A percentile compares a stretch with the other conserved stretches of the same genome.
Evolutionary conservation across 2,888 invertebrate species (phyloP).

Genomic region (Drosophila lutescens): DNA sequence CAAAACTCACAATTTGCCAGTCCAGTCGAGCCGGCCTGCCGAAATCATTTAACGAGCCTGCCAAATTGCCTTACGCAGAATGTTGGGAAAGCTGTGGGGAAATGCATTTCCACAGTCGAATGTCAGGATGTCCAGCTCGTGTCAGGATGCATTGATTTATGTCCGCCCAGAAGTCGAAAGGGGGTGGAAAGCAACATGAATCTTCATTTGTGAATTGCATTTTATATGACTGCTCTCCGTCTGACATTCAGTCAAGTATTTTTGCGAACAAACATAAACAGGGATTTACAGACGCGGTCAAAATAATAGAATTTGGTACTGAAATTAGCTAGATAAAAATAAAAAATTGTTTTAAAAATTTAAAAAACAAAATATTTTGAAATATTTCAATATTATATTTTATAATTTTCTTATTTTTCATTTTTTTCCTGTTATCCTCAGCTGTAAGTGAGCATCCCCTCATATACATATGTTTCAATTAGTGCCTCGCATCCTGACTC

Average conservation of each 20-base stretch:
- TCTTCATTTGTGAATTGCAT: slow-evolving; percentile 45
- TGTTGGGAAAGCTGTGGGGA: slow-evolving; percentile 1
- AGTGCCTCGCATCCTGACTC: slow-evolving; percentile 22
- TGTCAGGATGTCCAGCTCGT: slow-evolving; percentile 40
- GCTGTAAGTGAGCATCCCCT: background rate
- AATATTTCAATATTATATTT: background rate
- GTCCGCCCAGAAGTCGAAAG: slow-evolving; percentile 3
- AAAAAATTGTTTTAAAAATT: too few relatives aligned
- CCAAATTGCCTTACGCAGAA: slow-evolving; percentile 23
- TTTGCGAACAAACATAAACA: background rate
- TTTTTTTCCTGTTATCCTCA: background rate
- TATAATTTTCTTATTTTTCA: background rate
- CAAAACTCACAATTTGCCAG: slow-evolving; percentile 35
- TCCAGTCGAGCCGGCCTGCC: slow-evolving; percentile 14
- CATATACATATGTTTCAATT: slow-evolving; percentile 44
- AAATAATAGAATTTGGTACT: background rate
- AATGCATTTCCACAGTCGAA: slow-evolving; percentile 1
- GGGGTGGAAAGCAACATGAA: slow-evolving; percentile 22
- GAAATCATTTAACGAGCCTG: slow-evolving; percentile 31
- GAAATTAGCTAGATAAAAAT: too few relatives aligned
- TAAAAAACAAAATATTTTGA: too few relatives aligned
- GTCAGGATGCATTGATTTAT: slow-evolving; percentile 51
- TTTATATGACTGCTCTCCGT: slow-evolving; percentile 29
- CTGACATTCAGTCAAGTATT: slow-evolving; percentile 12
- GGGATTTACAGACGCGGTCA: background rate